Percentiles rank a stretch among this genome's conserved stretches.
Evolutionary conservation across 1,140 invertebrate species (phyloP).

Genomic region (Plutomurus gul): DNA sequence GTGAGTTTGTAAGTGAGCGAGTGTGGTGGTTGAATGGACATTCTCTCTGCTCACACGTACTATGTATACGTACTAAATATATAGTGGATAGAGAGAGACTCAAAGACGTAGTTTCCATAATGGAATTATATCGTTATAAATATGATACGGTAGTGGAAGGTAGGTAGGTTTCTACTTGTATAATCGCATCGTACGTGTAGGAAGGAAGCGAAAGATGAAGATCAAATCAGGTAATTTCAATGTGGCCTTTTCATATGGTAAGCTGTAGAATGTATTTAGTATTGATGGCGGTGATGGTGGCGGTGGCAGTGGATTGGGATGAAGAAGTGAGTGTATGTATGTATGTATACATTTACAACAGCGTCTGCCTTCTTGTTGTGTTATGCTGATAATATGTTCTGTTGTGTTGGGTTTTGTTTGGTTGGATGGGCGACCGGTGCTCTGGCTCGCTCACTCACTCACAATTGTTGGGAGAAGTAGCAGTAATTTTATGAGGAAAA

Average conservation of each 20-base stretch:
- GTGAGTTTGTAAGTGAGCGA: neutral
- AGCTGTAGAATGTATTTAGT: neutral
- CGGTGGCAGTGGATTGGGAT: neutral
- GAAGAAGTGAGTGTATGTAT: neutral
- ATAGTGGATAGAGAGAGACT: too few relatives aligned
- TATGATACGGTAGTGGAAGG: neutral
- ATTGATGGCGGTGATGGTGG: neutral
- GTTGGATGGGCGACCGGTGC: slow-evolving; percentile 9
- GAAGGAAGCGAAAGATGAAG: neutral
- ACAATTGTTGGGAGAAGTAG: slow-evolving; percentile 14
- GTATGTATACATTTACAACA: too few relatives aligned
- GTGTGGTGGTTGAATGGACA: neutral
- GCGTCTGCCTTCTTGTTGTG: neutral
- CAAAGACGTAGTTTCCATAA: too few relatives aligned
- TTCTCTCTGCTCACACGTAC: neutral
- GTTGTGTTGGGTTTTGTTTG: neutral
- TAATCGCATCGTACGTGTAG: neutral
- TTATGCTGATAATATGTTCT: slow-evolving; percentile 7
- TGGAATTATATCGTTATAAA: neutral
- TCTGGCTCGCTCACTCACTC: neutral
- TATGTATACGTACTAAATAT: neutral
- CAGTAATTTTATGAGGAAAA: slow-evolving; percentile 35
- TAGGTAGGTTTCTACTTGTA: neutral
- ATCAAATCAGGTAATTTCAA: slow-evolving; percentile 21
- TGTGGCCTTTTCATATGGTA: neutral